A percentile compares a stretch with the other conserved stretches of the same genome.
phyloP scores from a whole-genome alignment of 2,888 invertebrate species.

The Fabriciana adippe region DNA sequence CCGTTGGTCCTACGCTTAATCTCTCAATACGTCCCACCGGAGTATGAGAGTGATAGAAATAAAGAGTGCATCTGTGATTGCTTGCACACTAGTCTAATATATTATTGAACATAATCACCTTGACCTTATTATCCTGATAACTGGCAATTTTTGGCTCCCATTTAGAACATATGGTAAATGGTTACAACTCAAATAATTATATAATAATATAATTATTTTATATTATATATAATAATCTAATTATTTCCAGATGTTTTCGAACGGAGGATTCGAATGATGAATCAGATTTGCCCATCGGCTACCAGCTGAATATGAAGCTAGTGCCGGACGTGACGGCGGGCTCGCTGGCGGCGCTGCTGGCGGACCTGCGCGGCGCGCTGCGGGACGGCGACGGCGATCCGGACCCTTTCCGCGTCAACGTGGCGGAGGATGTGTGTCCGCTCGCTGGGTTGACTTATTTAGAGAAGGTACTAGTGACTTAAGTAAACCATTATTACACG shows the following conservation, averaged over 20 bases:
- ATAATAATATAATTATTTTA: too few relatives aligned
- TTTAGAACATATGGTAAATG: too few relatives aligned
- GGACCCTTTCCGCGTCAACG: constrained; percentile 59
- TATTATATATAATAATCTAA: too few relatives aligned
- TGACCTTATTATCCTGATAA: too few relatives aligned
- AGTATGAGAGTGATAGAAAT: too few relatives aligned
- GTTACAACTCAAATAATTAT: too few relatives aligned
- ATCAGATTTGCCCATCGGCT: constrained; percentile 60
- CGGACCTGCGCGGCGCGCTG: constrained; percentile 58
- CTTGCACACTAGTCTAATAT: too few relatives aligned
- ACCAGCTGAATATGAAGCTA: constrained; percentile 79
- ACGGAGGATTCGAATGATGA: constrained; percentile 60
- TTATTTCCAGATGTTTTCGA: constrained; percentile 74
- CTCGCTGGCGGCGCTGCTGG: constrained; percentile 59
- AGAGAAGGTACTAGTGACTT: constrained; percentile 67
- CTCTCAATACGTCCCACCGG: too few relatives aligned
- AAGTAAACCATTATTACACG: neutral
- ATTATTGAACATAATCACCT: too few relatives aligned
- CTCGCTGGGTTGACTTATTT: constrained; percentile 76
- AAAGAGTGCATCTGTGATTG: too few relatives aligned
- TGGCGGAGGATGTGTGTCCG: constrained; percentile 73
- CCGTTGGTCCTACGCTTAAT: too few relatives aligned
- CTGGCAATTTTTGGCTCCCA: too few relatives aligned
- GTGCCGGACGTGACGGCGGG: constrained; percentile 61
- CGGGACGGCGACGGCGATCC: constrained; percentile 33